phyloP scores from a whole-genome alignment of 2,888 invertebrate species.

The Panzeria rudis region DNA sequence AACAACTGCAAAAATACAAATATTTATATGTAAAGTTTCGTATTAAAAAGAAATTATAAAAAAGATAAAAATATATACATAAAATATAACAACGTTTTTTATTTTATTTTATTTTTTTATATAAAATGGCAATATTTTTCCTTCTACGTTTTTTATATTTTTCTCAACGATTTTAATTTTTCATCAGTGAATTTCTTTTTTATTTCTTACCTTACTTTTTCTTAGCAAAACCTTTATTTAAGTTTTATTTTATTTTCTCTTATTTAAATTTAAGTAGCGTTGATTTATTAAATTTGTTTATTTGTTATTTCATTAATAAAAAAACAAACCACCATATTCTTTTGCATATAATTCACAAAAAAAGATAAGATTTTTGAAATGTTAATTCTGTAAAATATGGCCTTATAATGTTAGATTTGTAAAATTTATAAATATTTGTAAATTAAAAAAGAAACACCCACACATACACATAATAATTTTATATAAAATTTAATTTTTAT shows the following conservation, averaged over 20 bases:
- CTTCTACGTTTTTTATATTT: slow-evolving; percentile 46
- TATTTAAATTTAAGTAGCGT: slow-evolving; percentile 54
- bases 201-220: slow-evolving; percentile 27
- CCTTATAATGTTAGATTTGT: slow-evolving; percentile 76
- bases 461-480: slow-evolving; percentile 45
- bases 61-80: slow-evolving; percentile 41
- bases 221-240: slow-evolving; percentile 51
- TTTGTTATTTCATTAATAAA: slow-evolving; percentile 56
- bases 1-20: slow-evolving; percentile 51
- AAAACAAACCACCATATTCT: slow-evolving; percentile 25
- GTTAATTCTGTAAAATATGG: slow-evolving; percentile 75
- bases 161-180: slow-evolving; percentile 33
- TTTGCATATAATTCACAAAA: slow-evolving; percentile 33
- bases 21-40: slow-evolving; percentile 67
- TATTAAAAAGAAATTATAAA: slow-evolving; percentile 52
- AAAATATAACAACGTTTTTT: slow-evolving; percentile 56
- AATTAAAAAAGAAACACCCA: slow-evolving; percentile 57
- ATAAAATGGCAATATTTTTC: slow-evolving; percentile 68
- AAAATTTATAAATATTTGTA: slow-evolving; percentile 73
- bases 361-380: slow-evolving; percentile 65
- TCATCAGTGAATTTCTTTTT: slow-evolving; percentile 49
- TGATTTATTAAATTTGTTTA: slow-evolving; percentile 57
- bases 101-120: slow-evolving; percentile 49
- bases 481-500: slow-evolving; percentile 55
- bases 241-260: slow-evolving; percentile 20